Base-by-base conservation (phyloP, 2,113 vertebrate species). In the Podilymbus podiceps region DNA sequence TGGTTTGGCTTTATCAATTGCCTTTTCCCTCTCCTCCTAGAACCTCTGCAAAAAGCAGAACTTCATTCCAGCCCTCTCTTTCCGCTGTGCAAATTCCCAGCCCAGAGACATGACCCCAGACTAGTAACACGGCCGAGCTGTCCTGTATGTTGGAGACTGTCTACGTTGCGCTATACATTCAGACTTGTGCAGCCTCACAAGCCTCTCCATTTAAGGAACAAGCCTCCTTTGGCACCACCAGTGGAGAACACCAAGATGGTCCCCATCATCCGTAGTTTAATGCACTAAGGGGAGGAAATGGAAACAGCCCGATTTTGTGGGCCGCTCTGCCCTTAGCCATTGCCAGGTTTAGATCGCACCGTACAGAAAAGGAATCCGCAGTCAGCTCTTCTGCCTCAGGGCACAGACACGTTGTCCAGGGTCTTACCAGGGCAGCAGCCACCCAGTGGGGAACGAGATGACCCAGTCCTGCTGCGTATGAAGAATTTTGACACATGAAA, bases 131-230 rank as follows among this genome's bases (percentile, higher is more conserved):
- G 21, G 75, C 56, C n/a, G 35, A 85, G 35, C 19, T 25, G 73
- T 66, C 81, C 30, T 18, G 2, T 20, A 9, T 9, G 7, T 13
- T 35, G 21, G 8, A 81, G 18, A 27, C 44, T 31, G 31, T 12
- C 40, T 35, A 1, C 22, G 15, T 3, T 5, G n/a, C 23, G 2
- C 24, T 78, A 0, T 27, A 47, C 2, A 0, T 23, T 67, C 60
- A 63, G 52, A 46, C 13, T 31, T 19, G 27, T 7, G 47, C 31
- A 75, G 42, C 60, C 35, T 75, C 74, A n/a, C 53, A 87, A 91
- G 44, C 35, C 68, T 49, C 87, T 56, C 30, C 47, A 68, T 33
- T 68, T 31, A 3, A 2, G 28, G 33, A 46, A 78, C 72, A 35
- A 75, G 15, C 12, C 25, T n/a, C 38, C 38, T 38, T 38, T 38